Evolutionary conservation across 2,888 invertebrate genomes (phyloP).

Genomic region (Muschampia staudingeri): DNA sequence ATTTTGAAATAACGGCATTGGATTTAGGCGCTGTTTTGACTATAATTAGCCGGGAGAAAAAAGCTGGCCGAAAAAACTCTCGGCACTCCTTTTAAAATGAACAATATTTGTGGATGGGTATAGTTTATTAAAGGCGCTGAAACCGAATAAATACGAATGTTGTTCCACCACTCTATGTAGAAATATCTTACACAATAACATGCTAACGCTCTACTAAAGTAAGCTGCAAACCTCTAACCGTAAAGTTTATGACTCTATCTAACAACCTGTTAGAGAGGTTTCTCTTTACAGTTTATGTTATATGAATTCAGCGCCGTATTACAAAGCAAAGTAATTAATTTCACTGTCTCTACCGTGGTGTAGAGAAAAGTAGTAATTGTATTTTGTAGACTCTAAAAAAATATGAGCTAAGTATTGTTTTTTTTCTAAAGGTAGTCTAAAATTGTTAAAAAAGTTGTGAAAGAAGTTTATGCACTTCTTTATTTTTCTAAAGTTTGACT

Average conservation of each 20-base stretch:
- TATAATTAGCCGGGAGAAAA: no score
- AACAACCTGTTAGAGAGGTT: constrained; percentile 33
- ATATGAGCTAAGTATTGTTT: no score
- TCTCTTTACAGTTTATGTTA: constrained; percentile 28
- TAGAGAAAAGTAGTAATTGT: constrained; percentile 2
- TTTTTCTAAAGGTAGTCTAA: no score
- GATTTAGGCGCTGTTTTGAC: no score
- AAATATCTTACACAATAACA: background rate
- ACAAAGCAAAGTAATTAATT: constrained; percentile 20
- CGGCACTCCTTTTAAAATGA: no score
- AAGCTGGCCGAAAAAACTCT: no score
- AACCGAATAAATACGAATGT: background rate
- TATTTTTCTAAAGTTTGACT: no score
- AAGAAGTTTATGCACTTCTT: no score
- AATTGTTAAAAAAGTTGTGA: no score
- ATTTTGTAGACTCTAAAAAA: background rate
- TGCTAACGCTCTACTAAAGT: background rate
- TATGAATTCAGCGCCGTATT: constrained; percentile 21
- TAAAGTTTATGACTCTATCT: constrained; percentile 32
- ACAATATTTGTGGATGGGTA: no score
- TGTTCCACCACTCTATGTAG: background rate
- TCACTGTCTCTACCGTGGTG: background rate
- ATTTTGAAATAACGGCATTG: no score
- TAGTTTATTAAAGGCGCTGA: no score
- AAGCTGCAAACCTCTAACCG: constrained; percentile 8